Base-by-base conservation (phyloP, 2,888 invertebrate genomes). In the Drosophila mercatorum region DNA sequence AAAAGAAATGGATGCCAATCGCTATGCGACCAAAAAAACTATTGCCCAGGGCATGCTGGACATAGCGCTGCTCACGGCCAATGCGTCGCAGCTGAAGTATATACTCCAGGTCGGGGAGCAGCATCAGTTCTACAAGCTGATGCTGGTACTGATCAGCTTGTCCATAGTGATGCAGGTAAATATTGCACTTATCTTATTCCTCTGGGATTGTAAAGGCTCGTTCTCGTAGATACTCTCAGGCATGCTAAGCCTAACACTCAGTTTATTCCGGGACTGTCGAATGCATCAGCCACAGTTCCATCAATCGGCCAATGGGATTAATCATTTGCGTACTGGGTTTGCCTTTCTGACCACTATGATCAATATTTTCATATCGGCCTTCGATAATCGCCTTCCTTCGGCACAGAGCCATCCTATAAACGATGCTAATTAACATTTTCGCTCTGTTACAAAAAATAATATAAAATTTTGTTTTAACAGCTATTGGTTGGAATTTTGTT, bases 21-120 rank as follows among this genome's bases (percentile, higher is more conserved):
- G 96, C 78, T 98, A 97, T 94, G 97, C 97, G 28, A 97, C 97
- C 10, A 98, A 97, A 93, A 98, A 98, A 93, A 97, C 97, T 0
- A 97, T 97, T 68, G 97, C 97, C 0, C 97, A 97, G 94, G 97
- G 97, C 5, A 96, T 97, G 95, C 94, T 97, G 83, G 97, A 97
- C 92, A 97, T 97, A 67, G 97, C 97, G 1, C 93, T 97, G 75
- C 94, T 97, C 59, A 97, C 97, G 2, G 97, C 97, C 1, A 97
- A 97, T 91, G 97, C 97, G 5, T 97, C 97, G 0, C 97, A 97
- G 91, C 93, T 97, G 43, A 97, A 97, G 92, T 97, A 97, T 87
- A 95, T 97, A 38, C 94, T 97, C 0, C 96, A 96, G 94, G 96
- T 96, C 43, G 97, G 97, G 6, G 95, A 96, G 47, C 95, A 96